phyloP scores from a whole-genome alignment of 2,888 invertebrate genomes.

The Drosophila histrio region DNA sequence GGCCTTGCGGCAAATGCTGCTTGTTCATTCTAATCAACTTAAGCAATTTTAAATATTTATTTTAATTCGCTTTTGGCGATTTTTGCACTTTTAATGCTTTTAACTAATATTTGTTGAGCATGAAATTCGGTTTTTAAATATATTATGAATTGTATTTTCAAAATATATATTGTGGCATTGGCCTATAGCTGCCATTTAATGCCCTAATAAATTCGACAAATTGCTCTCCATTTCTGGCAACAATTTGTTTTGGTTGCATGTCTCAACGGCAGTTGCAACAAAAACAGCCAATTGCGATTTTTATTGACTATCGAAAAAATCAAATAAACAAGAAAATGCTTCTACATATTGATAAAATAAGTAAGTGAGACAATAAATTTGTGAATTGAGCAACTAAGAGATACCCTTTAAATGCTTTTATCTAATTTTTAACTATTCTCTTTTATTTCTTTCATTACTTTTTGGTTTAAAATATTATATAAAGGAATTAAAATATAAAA shows the following conservation, averaged over 20 bases:
- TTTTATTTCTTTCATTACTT: neutral
- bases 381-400: neutral
- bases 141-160: neutral
- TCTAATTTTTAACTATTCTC: no score
- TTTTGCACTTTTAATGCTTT: conserved; percentile 2
- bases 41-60: conserved; percentile 37
- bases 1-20: conserved; percentile 2
- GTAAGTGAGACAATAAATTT: neutral
- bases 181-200: conserved; percentile 31
- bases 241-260: conserved; percentile 13
- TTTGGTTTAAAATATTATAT: neutral
- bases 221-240: conserved; percentile 13
- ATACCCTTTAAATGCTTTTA: neutral
- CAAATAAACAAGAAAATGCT: conserved; percentile 32
- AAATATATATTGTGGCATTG: conserved; percentile 11
- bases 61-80: neutral
- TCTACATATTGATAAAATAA: conserved; percentile 34
- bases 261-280: conserved; percentile 2
- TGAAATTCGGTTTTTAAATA: conserved; percentile 19
- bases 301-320: conserved; percentile 64
- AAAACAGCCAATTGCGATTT: conserved; percentile 24
- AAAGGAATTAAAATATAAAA: no score
- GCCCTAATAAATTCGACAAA: conserved; percentile 37
- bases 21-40: conserved; percentile 40
- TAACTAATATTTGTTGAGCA: conserved; percentile 15